phyloP scores from a whole-genome alignment of 2,113 vertebrate genomes.

The Bujurquina vittata region DNA sequence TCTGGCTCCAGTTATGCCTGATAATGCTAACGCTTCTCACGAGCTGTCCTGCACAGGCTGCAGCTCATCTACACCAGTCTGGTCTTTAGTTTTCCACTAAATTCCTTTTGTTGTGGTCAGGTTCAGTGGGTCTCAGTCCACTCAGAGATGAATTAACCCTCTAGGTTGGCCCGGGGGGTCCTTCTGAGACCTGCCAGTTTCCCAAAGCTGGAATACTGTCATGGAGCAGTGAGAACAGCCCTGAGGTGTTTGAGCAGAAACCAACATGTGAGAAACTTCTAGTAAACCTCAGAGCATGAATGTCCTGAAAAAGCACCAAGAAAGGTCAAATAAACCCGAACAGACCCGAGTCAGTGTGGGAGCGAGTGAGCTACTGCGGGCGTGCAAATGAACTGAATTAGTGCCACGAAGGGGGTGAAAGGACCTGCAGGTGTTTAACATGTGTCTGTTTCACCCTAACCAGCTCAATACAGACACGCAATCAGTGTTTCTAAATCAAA shows the following conservation, averaged over 20 bases:
- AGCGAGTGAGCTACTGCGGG: too few relatives aligned
- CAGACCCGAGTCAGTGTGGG: too few relatives aligned
- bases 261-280: rapidly evolving
- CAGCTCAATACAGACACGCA: too few relatives aligned
- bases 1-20: neutral
- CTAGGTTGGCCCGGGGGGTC: too few relatives aligned
- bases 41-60: neutral
- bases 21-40: neutral
- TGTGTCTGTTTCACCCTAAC: too few relatives aligned
- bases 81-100: neutral
- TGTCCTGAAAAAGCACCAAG: too few relatives aligned
- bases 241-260: neutral
- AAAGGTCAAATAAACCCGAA: neutral
- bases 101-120: neutral
- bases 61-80: neutral
- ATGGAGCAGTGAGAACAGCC: neutral
- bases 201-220: neutral
- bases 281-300: neutral
- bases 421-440: too few relatives aligned
- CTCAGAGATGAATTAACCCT: neutral
- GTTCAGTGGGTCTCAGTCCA: neutral
- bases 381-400: neutral
- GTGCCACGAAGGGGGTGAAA: neutral
- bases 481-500: too few relatives aligned
- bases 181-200: neutral